Conservation (phyloP, 2,888 invertebrate species). For the Eilema sororculum region DNA sequence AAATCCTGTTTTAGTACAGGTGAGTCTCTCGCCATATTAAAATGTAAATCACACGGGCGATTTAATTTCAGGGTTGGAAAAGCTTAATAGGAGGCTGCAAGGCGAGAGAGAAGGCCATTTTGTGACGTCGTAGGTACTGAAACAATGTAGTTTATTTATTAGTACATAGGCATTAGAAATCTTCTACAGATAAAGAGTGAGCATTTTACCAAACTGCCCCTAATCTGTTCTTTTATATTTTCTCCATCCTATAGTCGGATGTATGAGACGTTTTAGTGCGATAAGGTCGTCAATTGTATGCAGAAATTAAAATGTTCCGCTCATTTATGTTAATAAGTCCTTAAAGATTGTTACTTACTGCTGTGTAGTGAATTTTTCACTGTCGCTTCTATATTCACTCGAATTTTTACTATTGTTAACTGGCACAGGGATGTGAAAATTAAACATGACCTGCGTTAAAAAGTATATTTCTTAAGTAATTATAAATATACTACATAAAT, state of each 20-base stretch:
- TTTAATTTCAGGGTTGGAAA: constrained; percentile 84
- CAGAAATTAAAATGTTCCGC: no score
- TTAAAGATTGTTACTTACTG: no score
- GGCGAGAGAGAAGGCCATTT: constrained; percentile 49
- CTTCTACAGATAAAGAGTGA: neutral
- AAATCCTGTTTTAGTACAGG: constrained; percentile 82
- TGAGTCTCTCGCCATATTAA: constrained; percentile 83
- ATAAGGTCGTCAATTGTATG: no score
- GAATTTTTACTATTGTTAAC: no score
- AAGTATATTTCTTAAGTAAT: neutral
- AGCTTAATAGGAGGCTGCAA: constrained; percentile 65
- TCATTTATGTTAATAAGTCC: no score
- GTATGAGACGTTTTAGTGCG: no score
- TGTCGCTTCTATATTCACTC: no score
- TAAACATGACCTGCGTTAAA: no score
- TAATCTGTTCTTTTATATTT: no score
- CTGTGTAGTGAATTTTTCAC: no score
- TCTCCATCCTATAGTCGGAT: neutral
- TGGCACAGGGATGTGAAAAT: no score
- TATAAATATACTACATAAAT: neutral
- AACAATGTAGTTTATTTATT: neutral
- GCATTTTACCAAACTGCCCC: neutral
- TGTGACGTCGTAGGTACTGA: neutral
- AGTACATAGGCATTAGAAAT: neutral
- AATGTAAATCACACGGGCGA: constrained; percentile 85